These are phyloP conservation scores for Pangasius macronema DNA, from an alignment of 2,797 vertebrate genomes.

Conservation along the genomic window DNA sequence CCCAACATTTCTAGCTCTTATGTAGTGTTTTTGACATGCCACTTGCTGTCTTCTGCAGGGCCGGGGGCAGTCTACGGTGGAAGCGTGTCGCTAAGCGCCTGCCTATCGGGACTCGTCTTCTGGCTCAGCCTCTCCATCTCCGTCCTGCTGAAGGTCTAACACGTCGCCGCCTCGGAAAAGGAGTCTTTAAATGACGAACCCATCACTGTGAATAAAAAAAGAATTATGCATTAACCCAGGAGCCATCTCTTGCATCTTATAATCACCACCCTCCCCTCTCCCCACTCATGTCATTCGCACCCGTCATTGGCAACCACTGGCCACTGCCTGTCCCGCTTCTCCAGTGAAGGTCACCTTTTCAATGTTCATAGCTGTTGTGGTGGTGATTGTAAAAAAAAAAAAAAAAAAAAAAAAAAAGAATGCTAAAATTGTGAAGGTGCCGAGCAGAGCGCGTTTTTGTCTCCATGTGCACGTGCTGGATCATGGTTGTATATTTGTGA, in stretches of 20 bases:
- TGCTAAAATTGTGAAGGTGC: constrained; percentile 60
- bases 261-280: constrained; percentile 59
- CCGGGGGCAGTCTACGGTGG: constrained; percentile 75
- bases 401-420: not conserved
- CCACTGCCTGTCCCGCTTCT: constrained; percentile 57
- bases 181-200: constrained; percentile 86
- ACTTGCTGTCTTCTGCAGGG: constrained; percentile 62
- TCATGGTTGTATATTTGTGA: constrained; percentile 51
- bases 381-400: constrained; percentile 57
- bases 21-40: not conserved
- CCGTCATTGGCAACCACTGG: constrained; percentile 55
- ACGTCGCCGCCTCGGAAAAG: constrained; percentile 58
- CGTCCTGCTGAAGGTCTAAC: constrained; percentile 77
- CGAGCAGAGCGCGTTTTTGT: constrained; percentile 17
- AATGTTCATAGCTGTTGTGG: constrained; percentile 68
- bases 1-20: not conserved
- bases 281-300: constrained; percentile 32
- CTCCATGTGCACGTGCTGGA: constrained; percentile 51
- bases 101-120: constrained; percentile 63
- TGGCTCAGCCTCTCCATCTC: constrained; percentile 71
- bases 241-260: constrained; percentile 79
- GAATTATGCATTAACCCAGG: constrained; percentile 91
- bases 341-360: constrained; percentile 60
- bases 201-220: constrained; percentile 90
- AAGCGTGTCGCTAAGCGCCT: constrained; percentile 62